phyloP scores from a whole-genome alignment of 1,140 invertebrate species.

The Danaus melanippus region DNA sequence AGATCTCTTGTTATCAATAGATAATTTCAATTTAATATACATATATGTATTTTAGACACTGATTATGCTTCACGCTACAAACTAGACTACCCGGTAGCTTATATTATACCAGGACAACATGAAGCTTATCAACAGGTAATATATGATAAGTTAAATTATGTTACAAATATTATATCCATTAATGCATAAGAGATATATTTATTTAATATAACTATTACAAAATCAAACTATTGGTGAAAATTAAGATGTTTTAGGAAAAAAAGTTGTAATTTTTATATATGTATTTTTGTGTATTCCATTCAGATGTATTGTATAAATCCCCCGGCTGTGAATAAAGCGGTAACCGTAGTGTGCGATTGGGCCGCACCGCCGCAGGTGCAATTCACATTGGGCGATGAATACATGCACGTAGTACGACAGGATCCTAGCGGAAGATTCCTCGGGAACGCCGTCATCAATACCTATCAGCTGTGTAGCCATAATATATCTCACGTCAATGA shows the following conservation, averaged over 20 bases:
- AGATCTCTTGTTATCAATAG: background rate
- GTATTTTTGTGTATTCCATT: constrained; percentile 12
- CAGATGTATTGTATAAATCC: constrained; percentile 53
- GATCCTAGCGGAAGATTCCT: constrained; percentile 40
- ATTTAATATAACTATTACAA: no score
- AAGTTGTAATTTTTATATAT: background rate
- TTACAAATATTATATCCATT: no score
- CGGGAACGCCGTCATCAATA: constrained; percentile 54
- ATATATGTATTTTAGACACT: constrained; percentile 37
- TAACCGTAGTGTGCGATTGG: constrained; percentile 53
- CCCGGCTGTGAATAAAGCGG: constrained; percentile 39
- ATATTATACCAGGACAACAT: constrained; percentile 40
- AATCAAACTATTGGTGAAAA: no score
- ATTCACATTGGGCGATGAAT: constrained; percentile 49
- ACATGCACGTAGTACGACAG: constrained; percentile 51
- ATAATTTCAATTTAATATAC: no score
- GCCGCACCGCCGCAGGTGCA: constrained; percentile 49
- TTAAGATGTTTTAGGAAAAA: no score
- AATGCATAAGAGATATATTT: no score
- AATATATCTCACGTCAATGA: constrained; percentile 23
- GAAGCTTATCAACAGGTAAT: constrained; percentile 47
- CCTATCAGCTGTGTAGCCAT: constrained; percentile 52
- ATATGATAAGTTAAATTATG: constrained; percentile 8
- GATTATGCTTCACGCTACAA: constrained; percentile 41
- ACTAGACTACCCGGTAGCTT: constrained; percentile 40